Evolutionary conservation across 2,113 vertebrate genomes (phyloP).

Genomic region (Pterocles orientalis): DNA sequence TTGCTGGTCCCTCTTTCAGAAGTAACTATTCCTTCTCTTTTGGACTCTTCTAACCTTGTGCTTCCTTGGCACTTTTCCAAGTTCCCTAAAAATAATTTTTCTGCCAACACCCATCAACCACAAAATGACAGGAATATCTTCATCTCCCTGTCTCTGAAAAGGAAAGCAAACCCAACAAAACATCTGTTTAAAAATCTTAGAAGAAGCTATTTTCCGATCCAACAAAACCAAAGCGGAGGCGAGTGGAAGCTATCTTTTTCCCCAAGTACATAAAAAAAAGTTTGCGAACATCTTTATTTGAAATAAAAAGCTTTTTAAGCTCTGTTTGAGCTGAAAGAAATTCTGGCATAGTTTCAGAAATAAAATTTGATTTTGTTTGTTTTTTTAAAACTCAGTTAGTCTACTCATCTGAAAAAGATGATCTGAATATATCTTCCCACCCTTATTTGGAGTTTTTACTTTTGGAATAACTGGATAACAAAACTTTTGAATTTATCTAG

Average conservation of each 20-base stretch:
- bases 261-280: not conserved
- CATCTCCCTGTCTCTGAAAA: not conserved
- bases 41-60: not conserved
- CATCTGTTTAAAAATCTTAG: not conserved
- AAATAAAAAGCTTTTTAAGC: not conserved
- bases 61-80: conserved; percentile 35
- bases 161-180: conserved; percentile 7
- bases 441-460: not conserved
- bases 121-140: conserved; percentile 26
- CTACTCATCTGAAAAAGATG: not conserved
- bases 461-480: not conserved
- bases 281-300: not conserved
- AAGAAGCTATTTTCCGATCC: conserved; percentile 17
- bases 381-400: not conserved
- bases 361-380: not conserved
- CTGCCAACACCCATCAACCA: conserved; percentile 45
- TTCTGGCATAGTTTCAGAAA: not conserved
- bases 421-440: not conserved
- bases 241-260: not conserved
- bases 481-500: not conserved
- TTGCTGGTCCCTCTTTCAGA: not conserved
- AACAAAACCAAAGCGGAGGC: not conserved
- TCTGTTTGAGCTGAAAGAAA: not conserved
- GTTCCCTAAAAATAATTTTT: conserved; percentile 54
- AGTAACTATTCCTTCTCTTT: not conserved